Conservation (phyloP, 1,140 invertebrate genomes). For the Diorhabda sublineata region DNA sequence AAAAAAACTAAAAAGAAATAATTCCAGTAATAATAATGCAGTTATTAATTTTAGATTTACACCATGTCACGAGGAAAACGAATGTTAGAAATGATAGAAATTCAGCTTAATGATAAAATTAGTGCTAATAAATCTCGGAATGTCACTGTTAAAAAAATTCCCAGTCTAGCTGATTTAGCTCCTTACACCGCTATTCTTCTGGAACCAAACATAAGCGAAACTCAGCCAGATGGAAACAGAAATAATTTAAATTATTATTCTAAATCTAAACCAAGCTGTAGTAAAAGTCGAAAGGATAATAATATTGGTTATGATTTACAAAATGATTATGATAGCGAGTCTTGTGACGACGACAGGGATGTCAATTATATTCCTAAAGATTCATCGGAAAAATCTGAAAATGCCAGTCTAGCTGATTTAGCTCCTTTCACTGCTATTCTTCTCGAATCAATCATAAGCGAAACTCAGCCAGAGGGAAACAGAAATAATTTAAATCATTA, state of each 20-base stretch:
- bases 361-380: slow-evolving; percentile 1
- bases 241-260: slow-evolving; percentile 5
- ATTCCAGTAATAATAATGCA: no score
- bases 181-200: not conserved
- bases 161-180: slow-evolving; percentile 4
- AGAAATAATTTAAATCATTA: slow-evolving; percentile 2
- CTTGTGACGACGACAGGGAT: not conserved
- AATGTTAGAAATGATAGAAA: no score
- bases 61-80: no score
- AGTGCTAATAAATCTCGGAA: not conserved
- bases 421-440: not conserved
- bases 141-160: not conserved
- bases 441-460: not conserved
- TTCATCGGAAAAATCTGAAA: slow-evolving; percentile 1
- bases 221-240: not conserved
- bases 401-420: slow-evolving; percentile 4
- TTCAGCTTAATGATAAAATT: no score
- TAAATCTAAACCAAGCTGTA: slow-evolving; percentile 1
- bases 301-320: not conserved
- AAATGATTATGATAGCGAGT: no score
- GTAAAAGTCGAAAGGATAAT: not conserved
- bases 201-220: not conserved
- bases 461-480: not conserved
- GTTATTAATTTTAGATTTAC: no score
- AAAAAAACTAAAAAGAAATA: no score